A percentile compares a stretch with the other conserved stretches of the same genome.
Conservation (phyloP, 2,888 invertebrate species). For the Arctia plantaginis region DNA sequence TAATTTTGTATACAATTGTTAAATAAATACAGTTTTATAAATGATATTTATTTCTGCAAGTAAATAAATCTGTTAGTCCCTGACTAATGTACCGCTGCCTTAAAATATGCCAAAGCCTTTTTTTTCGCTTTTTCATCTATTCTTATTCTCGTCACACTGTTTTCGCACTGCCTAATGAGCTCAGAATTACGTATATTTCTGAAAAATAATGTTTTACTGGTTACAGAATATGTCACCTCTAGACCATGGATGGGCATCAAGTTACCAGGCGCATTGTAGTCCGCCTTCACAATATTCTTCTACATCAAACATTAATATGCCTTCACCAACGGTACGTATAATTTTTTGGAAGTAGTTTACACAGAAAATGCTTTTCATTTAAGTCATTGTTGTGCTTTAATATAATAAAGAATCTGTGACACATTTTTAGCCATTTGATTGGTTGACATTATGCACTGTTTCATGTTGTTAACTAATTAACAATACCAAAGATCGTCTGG, state of each 20-base stretch:
- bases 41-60: neutral
- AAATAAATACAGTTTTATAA: neutral
- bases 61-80: neutral
- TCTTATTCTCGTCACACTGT: constrained; percentile 45
- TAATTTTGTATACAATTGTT: neutral
- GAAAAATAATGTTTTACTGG: constrained; percentile 49
- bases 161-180: constrained; percentile 38
- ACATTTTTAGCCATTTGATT: too few relatives aligned
- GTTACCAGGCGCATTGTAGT: constrained; percentile 85
- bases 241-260: constrained; percentile 89
- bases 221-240: constrained; percentile 84
- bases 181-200: neutral
- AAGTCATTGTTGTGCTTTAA: too few relatives aligned
- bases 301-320: constrained; percentile 85
- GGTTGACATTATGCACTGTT: too few relatives aligned
- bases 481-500: too few relatives aligned
- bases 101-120: neutral
- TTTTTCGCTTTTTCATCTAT: constrained; percentile 17
- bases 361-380: neutral
- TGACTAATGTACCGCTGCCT: constrained; percentile 9
- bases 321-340: constrained; percentile 86
- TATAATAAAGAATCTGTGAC: too few relatives aligned
- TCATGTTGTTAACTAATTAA: too few relatives aligned
- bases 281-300: constrained; percentile 85
- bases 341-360: neutral